Conservation (phyloP, 30 jellyfish, hydroid and myxozoan genomes). For the Turritopsis dohrnii region DNA sequence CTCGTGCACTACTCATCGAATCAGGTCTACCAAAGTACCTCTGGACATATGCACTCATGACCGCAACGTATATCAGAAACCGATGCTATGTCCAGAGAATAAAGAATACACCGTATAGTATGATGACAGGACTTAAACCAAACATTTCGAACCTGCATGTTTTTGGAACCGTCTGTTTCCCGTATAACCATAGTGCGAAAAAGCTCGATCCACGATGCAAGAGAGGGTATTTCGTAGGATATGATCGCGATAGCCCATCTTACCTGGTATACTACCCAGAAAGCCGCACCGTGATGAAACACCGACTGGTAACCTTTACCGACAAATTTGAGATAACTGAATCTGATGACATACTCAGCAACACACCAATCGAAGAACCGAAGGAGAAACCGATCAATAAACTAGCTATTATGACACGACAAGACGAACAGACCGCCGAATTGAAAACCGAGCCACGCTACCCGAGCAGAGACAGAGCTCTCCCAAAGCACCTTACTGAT, state of each 20-base stretch:
- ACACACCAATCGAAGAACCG: constrained; percentile 13
- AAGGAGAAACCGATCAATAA: background rate
- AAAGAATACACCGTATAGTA: constrained; percentile 26
- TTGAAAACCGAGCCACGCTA: constrained; percentile 35
- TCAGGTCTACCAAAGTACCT: constrained; percentile 56
- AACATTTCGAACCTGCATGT: constrained; percentile 32
- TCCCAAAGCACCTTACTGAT: constrained; percentile 28
- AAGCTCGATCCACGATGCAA: constrained; percentile 41
- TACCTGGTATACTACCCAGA: constrained; percentile 42
- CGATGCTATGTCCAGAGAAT: constrained; percentile 34
- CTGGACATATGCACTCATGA: constrained; percentile 75
- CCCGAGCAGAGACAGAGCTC: constrained; percentile 32
- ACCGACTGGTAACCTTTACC: constrained; percentile 38
- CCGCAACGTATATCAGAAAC: constrained; percentile 51
- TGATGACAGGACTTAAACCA: constrained; percentile 31
- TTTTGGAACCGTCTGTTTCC: constrained; percentile 41
- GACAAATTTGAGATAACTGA: constrained; percentile 17
- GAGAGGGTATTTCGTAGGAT: constrained; percentile 35
- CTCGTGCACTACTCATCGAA: constrained; percentile 44
- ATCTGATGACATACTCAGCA: background rate
- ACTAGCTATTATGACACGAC: constrained; percentile 16
- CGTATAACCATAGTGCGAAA: constrained; percentile 14
- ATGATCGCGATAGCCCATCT: constrained; percentile 48
- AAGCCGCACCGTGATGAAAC: constrained; percentile 22
- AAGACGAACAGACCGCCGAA: constrained; percentile 1